These are phyloP conservation scores for Picus viridis DNA, from an alignment of 2,797 vertebrate species.

Conservation along the genomic window DNA sequence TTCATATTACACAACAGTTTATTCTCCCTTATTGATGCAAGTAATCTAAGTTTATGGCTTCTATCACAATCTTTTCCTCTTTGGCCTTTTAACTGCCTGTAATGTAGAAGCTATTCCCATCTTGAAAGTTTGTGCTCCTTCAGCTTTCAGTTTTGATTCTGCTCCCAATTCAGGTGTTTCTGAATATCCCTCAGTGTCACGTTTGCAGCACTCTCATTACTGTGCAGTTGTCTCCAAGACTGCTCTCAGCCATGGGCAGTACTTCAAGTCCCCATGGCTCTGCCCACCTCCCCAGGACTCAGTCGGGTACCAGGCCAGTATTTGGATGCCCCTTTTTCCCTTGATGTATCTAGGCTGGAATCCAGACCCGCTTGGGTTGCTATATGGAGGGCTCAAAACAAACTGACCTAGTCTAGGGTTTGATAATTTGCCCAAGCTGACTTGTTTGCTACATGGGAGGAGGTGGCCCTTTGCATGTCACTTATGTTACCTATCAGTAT, in stretches of 20 bases:
- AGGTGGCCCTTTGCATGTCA: background rate
- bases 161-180: background rate
- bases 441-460: background rate
- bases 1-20: conserved; percentile 52
- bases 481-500: background rate
- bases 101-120: background rate
- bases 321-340: background rate
- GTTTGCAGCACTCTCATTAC: background rate
- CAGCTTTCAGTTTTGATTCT: conserved; percentile 16
- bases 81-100: conserved; percentile 51
- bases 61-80: conserved; percentile 42
- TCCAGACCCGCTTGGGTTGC: background rate
- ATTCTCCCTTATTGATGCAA: conserved; percentile 60
- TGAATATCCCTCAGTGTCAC: background rate
- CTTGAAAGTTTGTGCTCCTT: conserved; percentile 7
- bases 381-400: background rate
- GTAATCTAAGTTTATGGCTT: conserved; percentile 60
- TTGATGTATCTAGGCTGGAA: background rate
- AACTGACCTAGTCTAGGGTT: background rate
- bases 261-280: background rate
- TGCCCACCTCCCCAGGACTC: background rate
- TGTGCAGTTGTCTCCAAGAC: background rate
- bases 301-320: background rate
- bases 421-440: background rate
- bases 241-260: background rate